Conservation (phyloP, 2,888 invertebrate genomes). For the Lepidocyrtinus sp. region DNA sequence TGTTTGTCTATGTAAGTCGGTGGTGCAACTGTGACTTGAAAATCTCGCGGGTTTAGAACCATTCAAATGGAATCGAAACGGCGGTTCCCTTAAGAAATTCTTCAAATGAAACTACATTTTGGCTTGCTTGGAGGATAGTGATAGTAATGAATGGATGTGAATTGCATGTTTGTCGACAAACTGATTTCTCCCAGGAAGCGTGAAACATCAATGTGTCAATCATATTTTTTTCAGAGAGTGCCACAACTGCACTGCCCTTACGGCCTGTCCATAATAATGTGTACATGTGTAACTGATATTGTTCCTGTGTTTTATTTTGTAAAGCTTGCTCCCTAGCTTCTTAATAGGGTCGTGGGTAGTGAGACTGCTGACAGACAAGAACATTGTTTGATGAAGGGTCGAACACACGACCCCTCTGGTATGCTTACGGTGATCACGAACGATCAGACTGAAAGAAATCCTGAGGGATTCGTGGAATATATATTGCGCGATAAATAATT, state of each 20-base stretch:
- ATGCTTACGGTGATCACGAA: slow-evolving; percentile 52
- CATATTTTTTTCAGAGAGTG: too few relatives aligned
- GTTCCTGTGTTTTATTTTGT: background rate
- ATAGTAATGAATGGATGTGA: slow-evolving; percentile 17
- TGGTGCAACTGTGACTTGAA: background rate
- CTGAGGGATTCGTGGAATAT: slow-evolving; percentile 50
- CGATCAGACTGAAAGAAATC: too few relatives aligned
- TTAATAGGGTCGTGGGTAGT: slow-evolving; percentile 12
- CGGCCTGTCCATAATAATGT: background rate
- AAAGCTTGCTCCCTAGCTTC: background rate
- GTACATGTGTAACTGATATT: background rate
- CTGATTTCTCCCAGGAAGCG: slow-evolving; percentile 38
- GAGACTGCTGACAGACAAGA: slow-evolving; percentile 52
- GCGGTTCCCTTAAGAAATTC: too few relatives aligned
- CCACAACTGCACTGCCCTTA: too few relatives aligned
- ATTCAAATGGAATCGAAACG: background rate
- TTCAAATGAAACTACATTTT: too few relatives aligned
- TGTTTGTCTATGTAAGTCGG: background rate
- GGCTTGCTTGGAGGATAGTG: too few relatives aligned
- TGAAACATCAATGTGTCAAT: slow-evolving; percentile 57
- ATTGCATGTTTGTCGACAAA: slow-evolving; percentile 56
- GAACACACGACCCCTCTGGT: slow-evolving; percentile 47
- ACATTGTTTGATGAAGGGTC: slow-evolving; percentile 55
- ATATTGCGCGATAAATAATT: slow-evolving; percentile 59
- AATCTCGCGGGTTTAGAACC: background rate